Base-by-base conservation (phyloP, 1,140 invertebrate genomes). In the Leptinotarsa defecta region DNA sequence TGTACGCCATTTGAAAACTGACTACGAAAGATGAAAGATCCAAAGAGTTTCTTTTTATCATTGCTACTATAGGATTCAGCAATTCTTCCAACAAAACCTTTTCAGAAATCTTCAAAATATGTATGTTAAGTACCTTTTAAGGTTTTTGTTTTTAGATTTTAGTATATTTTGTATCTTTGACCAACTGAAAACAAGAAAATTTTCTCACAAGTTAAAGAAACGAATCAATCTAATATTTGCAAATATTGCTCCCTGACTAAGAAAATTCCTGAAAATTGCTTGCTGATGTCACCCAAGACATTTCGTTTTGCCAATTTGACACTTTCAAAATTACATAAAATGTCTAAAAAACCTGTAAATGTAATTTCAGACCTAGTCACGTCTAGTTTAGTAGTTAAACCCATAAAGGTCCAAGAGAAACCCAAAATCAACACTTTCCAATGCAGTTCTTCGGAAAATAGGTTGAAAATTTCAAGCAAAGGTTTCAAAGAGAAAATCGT, bases 241-340 rank as follows among this genome's bases (percentile, higher is more conserved):
- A 43, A 43, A 11, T 43, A 43, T 57, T n/a, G 52, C n/a, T 15
- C 52, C 52, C 52, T 19, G 15, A 57, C 52, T 57, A 57, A 57
- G n/a, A 57, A n/a, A 17, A 19, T 57, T 57, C 17, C 52, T 6
- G n/a, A 57, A 17, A 15, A 15, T 17, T 19, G 15, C n/a, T 19
- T 17, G 52, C 52, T 57, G 52, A 57, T 57, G 52, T 57, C 52
- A 57, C 4, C 4, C 0, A 15, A 17, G n/a, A 57, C 52, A 57
- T 65, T 34, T 65, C 27, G 20, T 65, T 65, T 65, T 19, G 5
- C 15, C 52, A 17, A 57, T 52, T 6, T 75, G 74, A 76, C 74
- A 79, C 64, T 73, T 75, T 74, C 75, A 68, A 74, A 76, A 79
- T 76, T 76, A 71, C 67, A 68, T 68, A 76, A 79, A 76, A 79